Evolutionary conservation across 2,797 vertebrate species (phyloP), one percentile per base, ranked within the genome.

Genomic region (Pygocentrus nattereri): DNA sequence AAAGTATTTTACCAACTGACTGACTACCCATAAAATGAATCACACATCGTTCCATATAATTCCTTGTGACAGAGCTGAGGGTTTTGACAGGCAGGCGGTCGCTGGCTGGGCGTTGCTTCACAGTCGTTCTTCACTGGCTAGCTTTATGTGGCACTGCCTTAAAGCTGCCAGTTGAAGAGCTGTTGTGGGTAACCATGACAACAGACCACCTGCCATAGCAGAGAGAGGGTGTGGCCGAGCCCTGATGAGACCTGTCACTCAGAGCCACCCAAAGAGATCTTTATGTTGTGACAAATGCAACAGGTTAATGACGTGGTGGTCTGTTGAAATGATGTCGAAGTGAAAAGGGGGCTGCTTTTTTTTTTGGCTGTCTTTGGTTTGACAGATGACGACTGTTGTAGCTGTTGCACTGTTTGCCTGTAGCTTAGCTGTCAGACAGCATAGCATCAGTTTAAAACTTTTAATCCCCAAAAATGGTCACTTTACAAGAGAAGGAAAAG

Each of bases 121-220:
- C 95, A 95, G 91, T 95, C 95, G 95, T 95, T 95, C 95, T 96
- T 95, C 95, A 94, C 94, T 96, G 95, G 95, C 95, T 95, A 96
- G 95, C 95, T 96, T 95, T 96, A 95, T 92, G 93, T 93, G 90
- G 62, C 80, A 90, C 84, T 79, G 82, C 67, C 79, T 91, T 95
- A 95, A 95, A 96, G 95, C 95, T 96, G 95, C 95, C 95, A 95
- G 94, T 95, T 95, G 95, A 96, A 96, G 94, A 96, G 93, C 95
- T 96, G 94, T 95, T 95, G 95, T 96, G 95, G 94, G 94, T 93
- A 93, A 95, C 94, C 92, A 94, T 93, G 90, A 93, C 95, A 92
- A 94, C 93, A 86, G 84, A 85, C 82, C 65, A 81, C 85, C 54
- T 88, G 74, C 73, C n/a, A 13, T 85, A 84, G 44, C 87, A 38